Base-by-base conservation (phyloP, 2,797 vertebrate genomes). In the Leptodactylus fallax region DNA sequence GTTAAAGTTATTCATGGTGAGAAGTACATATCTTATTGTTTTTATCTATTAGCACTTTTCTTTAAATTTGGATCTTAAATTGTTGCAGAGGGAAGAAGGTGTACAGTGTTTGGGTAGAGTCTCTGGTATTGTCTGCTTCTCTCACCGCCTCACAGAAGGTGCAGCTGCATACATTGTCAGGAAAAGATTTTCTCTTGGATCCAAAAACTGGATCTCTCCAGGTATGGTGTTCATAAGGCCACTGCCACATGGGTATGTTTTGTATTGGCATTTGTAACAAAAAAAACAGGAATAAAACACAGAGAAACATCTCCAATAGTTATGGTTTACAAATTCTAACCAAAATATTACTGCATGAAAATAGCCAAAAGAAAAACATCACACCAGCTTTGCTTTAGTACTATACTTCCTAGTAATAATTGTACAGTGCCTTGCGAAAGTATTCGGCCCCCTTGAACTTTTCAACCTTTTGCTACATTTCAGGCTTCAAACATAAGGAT, bases 181-280 rank as follows among this genome's bases (percentile, higher is more conserved):
- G 78, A 36, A 10, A 27, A 0, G 10, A 53, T 1, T 27, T 89
- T 23, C 14, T 90, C 16, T 69, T 90, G 14, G 1, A 83, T 12
- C 21, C 61, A 0, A 61, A 36, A 87, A 92, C 71, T 85, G 91
- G 93, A 90, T 56, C 27, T 58, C 58, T 89, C 10, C 47, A 89
- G 84, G 87, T 88, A 87, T 25, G 1, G 14, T 16, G 17, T 6
- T 74, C 9, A 11, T 65, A 23, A 13, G 25, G 12, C 65, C 25
- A 9, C 65, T 14, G 23, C 9, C 19, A 61, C 21, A n/a, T 7
- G 7, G 60, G 60, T 21, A 7, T 51, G 45, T 13, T n/a, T 1
- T 51, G 27, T 5, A 61, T 61, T 17, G 11, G 3, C 13, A 56
- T 56, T 10, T 56, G 55, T 14, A 9, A 56, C 5, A 14, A 10